Evolutionary conservation across 2,888 invertebrate species (phyloP), one percentile per base, ranked within the genome.

Genomic region (Drosophila cyrtoloma): DNA sequence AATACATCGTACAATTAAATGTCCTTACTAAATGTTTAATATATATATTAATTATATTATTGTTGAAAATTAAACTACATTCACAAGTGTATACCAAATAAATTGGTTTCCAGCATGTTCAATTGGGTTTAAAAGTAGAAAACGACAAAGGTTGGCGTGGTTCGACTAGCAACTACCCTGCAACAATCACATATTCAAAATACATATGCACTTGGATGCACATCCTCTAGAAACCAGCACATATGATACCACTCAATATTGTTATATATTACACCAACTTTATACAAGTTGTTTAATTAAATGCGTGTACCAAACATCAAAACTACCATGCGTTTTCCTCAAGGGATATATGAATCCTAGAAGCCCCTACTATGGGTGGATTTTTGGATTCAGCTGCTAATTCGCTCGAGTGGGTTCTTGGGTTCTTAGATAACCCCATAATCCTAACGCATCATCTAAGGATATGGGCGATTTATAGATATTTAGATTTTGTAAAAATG

Each of bases 31-130:
- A 63, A 53, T 80, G 80, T 79, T 39, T 6, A n/a, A 28, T 37
- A 56, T 56, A 56, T 75, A 69, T 50, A 57, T 28, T 22, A 12
- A 68, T 55, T 64, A 50, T 80, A 59, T 63, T 75, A 50, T 80
- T 77, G 77, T 75, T 68, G 33, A 62, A 65, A 58, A 71, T 55
- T 56, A 68, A 53, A 60, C 42, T 12, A 39, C 28, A 28, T 56
- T 37, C 28, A 65, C 16, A 16, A 22, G 16, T 39, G 33, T 51
- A 64, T 59, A n/a, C 26, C n/a, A 64, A 37, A 37, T 60, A 50
- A 62, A 79, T 74, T 77, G 75, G 67, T 52, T 67, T 77, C 53
- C 37, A 32, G 42, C 51, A 62, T 42, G n/a, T 39, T 47, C 4
- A 1, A 75, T 58, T 53, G 68, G 28, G 19, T 28, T 35, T 10